Evolutionary conservation across 2,113 vertebrate species (phyloP).

Genomic region (Forbesichthys papilliferus): DNA sequence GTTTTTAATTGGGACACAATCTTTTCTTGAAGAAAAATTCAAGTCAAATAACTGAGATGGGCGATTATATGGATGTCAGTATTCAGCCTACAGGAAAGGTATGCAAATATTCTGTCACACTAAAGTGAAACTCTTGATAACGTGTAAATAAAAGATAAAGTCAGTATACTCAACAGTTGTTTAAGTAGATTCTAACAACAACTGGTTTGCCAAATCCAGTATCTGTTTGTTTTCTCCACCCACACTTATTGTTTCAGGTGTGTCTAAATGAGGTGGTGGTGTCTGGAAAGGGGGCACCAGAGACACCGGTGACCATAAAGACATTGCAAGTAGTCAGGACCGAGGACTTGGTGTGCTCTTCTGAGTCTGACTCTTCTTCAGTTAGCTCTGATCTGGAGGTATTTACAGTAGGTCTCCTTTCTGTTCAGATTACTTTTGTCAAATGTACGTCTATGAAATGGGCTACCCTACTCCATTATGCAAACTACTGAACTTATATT

Average conservation of each 20-base stretch:
- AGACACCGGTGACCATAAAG: background rate
- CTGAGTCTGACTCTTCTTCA: slow-evolving; percentile 69
- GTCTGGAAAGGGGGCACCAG: slow-evolving; percentile 45
- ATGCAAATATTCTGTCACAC: slow-evolving; percentile 5
- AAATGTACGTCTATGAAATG: no score
- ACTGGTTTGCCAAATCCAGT: background rate
- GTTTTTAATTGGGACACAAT: slow-evolving; percentile 40
- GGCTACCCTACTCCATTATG: no score
- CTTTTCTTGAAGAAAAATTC: slow-evolving; percentile 43
- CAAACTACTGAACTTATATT: no score
- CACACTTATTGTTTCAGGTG: slow-evolving; percentile 47
- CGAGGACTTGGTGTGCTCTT: slow-evolving; percentile 55
- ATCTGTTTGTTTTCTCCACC: background rate
- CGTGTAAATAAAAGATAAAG: no score
- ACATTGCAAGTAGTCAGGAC: slow-evolving; percentile 52
- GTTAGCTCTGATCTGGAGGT: slow-evolving; percentile 82
- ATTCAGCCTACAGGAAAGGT: slow-evolving; percentile 75
- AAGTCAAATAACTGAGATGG: slow-evolving; percentile 65
- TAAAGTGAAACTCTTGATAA: background rate
- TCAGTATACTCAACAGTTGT: no score
- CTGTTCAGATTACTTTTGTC: background rate
- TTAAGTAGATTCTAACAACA: no score
- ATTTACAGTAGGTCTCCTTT: slow-evolving; percentile 9
- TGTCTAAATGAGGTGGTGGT: slow-evolving; percentile 55
- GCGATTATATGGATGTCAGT: slow-evolving; percentile 77